A percentile compares a stretch with the other conserved stretches of the same genome.
These are phyloP conservation scores for Rhabdornis inornatus DNA, from an alignment of 2,113 vertebrate genomes.

Conservation along the genomic window DNA sequence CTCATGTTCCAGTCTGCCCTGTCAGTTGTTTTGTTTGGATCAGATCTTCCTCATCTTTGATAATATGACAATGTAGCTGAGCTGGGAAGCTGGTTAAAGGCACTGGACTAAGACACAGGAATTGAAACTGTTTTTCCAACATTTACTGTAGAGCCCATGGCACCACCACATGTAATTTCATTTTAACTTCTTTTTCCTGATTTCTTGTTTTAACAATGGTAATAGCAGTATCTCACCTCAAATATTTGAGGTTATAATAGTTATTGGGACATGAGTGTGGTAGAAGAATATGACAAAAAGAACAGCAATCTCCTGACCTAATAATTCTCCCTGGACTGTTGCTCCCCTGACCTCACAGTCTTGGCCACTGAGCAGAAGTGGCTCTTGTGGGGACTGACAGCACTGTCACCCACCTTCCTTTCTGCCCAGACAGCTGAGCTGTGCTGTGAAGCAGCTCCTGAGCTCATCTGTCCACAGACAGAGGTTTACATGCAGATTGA, in stretches of 20 bases:
- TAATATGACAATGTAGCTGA: background rate
- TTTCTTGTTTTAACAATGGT: background rate
- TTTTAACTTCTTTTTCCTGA: background rate
- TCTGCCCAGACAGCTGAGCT: background rate
- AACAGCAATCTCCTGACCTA: background rate
- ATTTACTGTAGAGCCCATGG: background rate
- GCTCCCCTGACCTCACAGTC: background rate
- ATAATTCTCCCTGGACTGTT: background rate
- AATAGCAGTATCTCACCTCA: background rate
- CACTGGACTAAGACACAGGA: background rate
- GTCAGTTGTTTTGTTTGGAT: background rate
- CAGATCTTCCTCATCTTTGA: background rate
- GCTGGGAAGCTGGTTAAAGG: background rate
- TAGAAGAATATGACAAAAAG: background rate
- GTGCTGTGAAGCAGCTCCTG: background rate
- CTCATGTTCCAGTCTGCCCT: background rate
- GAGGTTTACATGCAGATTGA: background rate
- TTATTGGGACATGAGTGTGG: background rate
- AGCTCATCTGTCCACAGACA: background rate
- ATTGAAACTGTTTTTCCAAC: background rate
- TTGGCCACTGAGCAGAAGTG: background rate
- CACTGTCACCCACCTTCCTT: background rate
- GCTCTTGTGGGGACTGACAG: background rate
- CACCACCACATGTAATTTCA: background rate
- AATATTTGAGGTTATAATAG: background rate